Evolutionary conservation across 2,113 vertebrate species (phyloP).

Genomic region (Paedocypris sp.): DNA sequence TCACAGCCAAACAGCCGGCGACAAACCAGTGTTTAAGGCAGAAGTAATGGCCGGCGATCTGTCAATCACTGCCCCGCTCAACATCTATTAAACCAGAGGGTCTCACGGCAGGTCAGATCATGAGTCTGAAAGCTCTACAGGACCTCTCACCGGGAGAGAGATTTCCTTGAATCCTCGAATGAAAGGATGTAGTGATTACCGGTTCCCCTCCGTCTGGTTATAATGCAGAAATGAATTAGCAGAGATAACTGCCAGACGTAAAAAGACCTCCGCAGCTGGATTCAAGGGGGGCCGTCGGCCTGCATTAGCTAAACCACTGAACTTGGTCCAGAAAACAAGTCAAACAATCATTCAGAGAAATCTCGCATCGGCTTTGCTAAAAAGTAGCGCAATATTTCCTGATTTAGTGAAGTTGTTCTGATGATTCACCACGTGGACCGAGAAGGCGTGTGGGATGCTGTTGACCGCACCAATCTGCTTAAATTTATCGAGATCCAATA

Average conservation of each 20-base stretch:
- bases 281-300: background rate
- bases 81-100: slow-evolving; percentile 10
- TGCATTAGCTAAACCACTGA: background rate
- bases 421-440: too few species aligned
- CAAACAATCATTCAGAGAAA: background rate
- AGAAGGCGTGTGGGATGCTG: too few species aligned
- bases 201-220: background rate
- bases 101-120: background rate
- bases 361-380: too few species aligned
- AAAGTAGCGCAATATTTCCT: too few species aligned
- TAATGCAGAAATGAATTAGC: background rate
- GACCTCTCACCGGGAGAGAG: background rate
- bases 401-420: too few species aligned
- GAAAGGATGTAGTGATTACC: background rate
- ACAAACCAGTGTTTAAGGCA: slow-evolving; percentile 33
- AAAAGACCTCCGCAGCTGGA: background rate
- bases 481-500: too few species aligned
- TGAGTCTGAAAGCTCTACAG: slow-evolving; percentile 10
- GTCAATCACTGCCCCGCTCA: slow-evolving; percentile 16
- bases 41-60: slow-evolving; percentile 32
- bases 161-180: background rate
- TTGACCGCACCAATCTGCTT: too few species aligned
- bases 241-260: slow-evolving; percentile 3
- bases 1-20: slow-evolving; percentile 17
- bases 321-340: background rate